Conservation (phyloP, 2,888 invertebrate genomes). For the Priocnemis perturbator region DNA sequence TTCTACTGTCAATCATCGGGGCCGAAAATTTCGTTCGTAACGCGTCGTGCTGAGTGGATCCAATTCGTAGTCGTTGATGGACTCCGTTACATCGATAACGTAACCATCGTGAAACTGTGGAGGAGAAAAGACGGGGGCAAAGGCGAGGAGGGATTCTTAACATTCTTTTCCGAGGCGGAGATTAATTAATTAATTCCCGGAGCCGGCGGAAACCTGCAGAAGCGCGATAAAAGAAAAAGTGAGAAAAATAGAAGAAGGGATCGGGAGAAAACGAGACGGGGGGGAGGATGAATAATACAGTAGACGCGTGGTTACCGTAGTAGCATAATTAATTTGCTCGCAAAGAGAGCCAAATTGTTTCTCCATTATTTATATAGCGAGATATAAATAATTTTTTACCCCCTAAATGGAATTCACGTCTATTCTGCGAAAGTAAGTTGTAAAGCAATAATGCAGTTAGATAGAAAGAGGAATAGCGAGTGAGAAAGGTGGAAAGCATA, state of each 20-base stretch:
- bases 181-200: slow-evolving; percentile 37
- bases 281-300: slow-evolving; percentile 32
- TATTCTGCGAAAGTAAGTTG: too few relatives aligned
- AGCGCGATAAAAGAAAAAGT: slow-evolving; percentile 26
- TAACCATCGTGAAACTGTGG: too few relatives aligned
- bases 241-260: slow-evolving; percentile 16
- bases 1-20: slow-evolving; percentile 21
- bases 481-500: too few relatives aligned
- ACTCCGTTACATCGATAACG: neutral
- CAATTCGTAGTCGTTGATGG: neutral
- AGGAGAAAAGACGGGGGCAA: too few relatives aligned
- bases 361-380: too few relatives aligned
- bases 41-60: neutral
- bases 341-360: neutral
- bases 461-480: too few relatives aligned
- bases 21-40: too few relatives aligned
- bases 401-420: too few relatives aligned
- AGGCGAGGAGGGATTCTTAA: slow-evolving; percentile 3
- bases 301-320: slow-evolving; percentile 33
- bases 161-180: slow-evolving; percentile 17
- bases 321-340: slow-evolving; percentile 33
- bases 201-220: slow-evolving; percentile 9
- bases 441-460: too few relatives aligned
- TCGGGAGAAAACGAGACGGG: slow-evolving; percentile 24
- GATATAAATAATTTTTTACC: too few relatives aligned